phyloP scores from a whole-genome alignment of 2,888 invertebrate species.

The Tipula helvola region DNA sequence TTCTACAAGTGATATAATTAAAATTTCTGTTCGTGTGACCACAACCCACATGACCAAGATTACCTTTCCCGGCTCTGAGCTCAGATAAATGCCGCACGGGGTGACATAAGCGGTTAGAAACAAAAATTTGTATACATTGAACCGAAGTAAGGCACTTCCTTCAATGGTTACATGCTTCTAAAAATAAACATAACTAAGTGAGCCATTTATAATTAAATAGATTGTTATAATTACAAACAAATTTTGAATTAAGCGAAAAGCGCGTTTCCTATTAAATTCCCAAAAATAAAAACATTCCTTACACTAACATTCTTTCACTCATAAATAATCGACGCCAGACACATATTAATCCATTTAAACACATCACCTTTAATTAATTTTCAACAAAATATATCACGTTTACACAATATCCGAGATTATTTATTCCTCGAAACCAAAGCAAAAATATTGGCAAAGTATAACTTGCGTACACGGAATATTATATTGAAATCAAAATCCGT shows the following conservation, averaged over 20 bases:
- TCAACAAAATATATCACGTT: not conserved
- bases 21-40: no score
- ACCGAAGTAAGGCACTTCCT: no score
- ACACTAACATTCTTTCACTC: not conserved
- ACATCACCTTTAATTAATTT: not conserved
- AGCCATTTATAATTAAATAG: no score
- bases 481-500: not conserved
- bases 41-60: no score
- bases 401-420: not conserved
- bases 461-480: not conserved
- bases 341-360: not conserved
- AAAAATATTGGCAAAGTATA: not conserved
- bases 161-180: no score
- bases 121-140: no score
- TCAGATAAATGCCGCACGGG: no score
- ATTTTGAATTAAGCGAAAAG: not conserved
- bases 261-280: not conserved
- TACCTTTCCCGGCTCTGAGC: no score
- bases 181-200: no score
- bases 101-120: no score
- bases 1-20: no score
- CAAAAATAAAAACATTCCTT: not conserved
- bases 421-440: not conserved
- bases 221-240: no score
- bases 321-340: not conserved